phyloP scores from a whole-genome alignment of 2,113 vertebrate species.

The Platysteira castanea region DNA sequence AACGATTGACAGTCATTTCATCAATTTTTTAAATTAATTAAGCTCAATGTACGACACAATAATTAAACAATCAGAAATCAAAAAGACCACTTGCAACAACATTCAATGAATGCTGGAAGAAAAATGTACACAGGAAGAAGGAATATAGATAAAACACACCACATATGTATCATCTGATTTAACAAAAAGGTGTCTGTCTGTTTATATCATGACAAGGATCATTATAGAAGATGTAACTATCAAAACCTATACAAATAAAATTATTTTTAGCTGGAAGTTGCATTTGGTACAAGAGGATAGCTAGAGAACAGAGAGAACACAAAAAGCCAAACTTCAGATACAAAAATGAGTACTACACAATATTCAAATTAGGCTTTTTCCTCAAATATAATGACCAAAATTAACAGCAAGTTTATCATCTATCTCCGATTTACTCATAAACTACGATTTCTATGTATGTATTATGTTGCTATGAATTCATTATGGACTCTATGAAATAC shows the following conservation, averaged over 20 bases:
- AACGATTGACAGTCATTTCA: neutral
- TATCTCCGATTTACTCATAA: neutral
- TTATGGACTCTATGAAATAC: neutral
- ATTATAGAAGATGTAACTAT: neutral
- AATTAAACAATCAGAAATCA: neutral
- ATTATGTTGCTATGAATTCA: neutral
- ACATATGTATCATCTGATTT: neutral
- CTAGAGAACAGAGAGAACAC: neutral
- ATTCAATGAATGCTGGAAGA: neutral
- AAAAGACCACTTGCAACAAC: neutral
- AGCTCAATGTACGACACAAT: neutral
- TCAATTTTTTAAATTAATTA: neutral
- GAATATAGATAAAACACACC: neutral
- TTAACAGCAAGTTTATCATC: neutral
- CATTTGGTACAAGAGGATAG: neutral
- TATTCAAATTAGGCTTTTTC: neutral
- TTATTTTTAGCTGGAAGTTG: neutral
- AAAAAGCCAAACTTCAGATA: neutral
- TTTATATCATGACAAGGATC: neutral
- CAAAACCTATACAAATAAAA: neutral
- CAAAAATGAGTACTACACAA: neutral
- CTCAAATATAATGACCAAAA: neutral
- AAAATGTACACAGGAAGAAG: neutral
- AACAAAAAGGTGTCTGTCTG: neutral
- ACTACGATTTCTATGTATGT: neutral